Evolutionary conservation across 2,113 vertebrate genomes (phyloP), one percentile per base, ranked within the genome.

Genomic region (Motacilla tschutschensis): DNA sequence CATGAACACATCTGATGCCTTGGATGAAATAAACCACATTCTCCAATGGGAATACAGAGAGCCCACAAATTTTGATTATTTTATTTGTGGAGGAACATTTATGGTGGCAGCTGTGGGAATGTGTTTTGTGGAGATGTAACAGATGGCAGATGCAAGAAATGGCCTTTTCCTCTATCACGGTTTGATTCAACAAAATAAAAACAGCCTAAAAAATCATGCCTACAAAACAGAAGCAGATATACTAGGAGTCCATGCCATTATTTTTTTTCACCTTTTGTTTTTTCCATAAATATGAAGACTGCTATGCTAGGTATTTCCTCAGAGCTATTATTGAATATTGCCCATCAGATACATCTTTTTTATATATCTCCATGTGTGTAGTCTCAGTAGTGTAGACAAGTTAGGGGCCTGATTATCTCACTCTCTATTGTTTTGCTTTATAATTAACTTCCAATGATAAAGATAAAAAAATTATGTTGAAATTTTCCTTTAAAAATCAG

Each of bases 131-230:
- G 67, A 73, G 55, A 82, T 79, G 20, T 26, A 73, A 88, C 84
- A 90, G 94, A 90, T 79, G 79, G 67, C 48, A 90, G 67, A 88
- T 59, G 53, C 41, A 84, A 82, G 41, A 91, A 90, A 38, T 19
- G 72, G 26, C 28, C 36, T 90, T 88, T 66, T 74, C 64, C 25
- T 85, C 60, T 66, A 15, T 59, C 35, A 26, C 47, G 7, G 7
- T 66, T 80, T 69, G 36, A 84, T 59, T 82, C 51, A 73, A 87
- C 57, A 88, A 77, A 79, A 82, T 26, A 75, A 58, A 83, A 84
- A 26, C 26, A 83, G 53, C 26, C 29, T 81, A 53, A 40, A 65
- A 69, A 48, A 15, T 29, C 26, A 43, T 11, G 12, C 35, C 48
- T 79, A 38, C 10, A 28, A 55, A 90, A 50, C 33, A 87, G 28